A percentile compares a stretch with the other conserved stretches of the same genome.
phyloP scores from a whole-genome alignment of 2,888 invertebrate species.

The Agriopis leucophaearia region DNA sequence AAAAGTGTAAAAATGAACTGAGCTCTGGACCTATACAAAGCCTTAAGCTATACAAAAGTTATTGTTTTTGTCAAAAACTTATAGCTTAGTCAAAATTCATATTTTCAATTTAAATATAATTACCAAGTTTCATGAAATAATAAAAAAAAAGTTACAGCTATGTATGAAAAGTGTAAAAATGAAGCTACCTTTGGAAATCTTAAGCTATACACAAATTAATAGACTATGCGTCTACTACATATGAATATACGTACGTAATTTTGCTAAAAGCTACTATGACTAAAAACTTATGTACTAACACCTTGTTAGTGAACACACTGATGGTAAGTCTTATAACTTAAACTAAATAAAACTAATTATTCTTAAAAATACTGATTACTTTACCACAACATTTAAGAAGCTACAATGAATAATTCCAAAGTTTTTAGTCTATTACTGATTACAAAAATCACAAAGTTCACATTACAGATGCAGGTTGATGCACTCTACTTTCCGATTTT shows the following conservation, averaged over 20 bases:
- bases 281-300: background rate
- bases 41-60: no score
- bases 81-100: no score
- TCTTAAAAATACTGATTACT: conserved; percentile 43
- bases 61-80: no score
- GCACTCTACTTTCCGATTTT: no score
- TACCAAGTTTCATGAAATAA: no score
- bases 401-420: conserved; percentile 10
- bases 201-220: background rate
- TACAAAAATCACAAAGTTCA: background rate
- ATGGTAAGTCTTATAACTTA: conserved; percentile 41
- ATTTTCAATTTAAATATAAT: no score
- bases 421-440: background rate
- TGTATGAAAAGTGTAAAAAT: no score
- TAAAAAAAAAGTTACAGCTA: no score
- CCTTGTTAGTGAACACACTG: conserved; percentile 50
- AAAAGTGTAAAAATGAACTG: no score
- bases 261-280: background rate
- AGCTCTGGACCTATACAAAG: no score
- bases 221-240: background rate
- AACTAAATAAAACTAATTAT: conserved; percentile 34
- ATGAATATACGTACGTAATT: background rate
- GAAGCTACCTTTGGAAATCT: no score
- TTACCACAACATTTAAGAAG: conserved; percentile 2
- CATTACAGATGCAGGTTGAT: background rate